A percentile compares a stretch with the other conserved stretches of the same genome.
Evolutionary conservation across 2,113 vertebrate genomes (phyloP).

Genomic region (Gila orcuttii): DNA sequence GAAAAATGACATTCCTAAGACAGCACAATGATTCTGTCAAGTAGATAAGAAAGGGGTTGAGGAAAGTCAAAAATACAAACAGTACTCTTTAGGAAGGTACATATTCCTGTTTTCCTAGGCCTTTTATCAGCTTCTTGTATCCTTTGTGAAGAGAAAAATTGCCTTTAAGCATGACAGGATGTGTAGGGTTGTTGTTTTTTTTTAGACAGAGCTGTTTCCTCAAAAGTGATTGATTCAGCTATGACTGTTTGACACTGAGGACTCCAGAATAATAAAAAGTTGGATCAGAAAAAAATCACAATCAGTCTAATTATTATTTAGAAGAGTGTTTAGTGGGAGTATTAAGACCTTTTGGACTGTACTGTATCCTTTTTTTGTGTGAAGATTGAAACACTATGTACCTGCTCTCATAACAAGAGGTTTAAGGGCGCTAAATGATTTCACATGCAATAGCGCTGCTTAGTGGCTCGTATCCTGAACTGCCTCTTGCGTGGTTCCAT

Average conservation of each 20-base stretch:
- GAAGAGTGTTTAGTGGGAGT: too few relatives aligned
- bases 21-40: conserved; percentile 13
- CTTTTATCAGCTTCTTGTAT: conserved; percentile 36
- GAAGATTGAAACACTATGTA: not conserved
- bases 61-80: conserved; percentile 28
- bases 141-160: conserved; percentile 23
- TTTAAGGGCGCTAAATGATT: not conserved
- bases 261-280: not conserved
- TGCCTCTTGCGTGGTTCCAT: not conserved
- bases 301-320: not conserved
- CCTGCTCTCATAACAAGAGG: not conserved
- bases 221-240: not conserved
- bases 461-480: conserved; percentile 5
- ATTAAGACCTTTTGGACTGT: not conserved
- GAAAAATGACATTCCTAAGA: conserved; percentile 4
- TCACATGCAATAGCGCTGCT: conserved; percentile 5
- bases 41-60: conserved; percentile 9
- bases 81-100: not conserved
- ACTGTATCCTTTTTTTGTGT: not conserved
- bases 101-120: conserved; percentile 11
- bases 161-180: conserved; percentile 6
- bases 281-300: not conserved
- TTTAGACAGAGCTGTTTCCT: not conserved
- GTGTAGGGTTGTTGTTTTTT: not conserved
- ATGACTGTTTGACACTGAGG: not conserved